phyloP scores from a whole-genome alignment of 2,797 vertebrate genomes.

The Taenioides sp. region DNA sequence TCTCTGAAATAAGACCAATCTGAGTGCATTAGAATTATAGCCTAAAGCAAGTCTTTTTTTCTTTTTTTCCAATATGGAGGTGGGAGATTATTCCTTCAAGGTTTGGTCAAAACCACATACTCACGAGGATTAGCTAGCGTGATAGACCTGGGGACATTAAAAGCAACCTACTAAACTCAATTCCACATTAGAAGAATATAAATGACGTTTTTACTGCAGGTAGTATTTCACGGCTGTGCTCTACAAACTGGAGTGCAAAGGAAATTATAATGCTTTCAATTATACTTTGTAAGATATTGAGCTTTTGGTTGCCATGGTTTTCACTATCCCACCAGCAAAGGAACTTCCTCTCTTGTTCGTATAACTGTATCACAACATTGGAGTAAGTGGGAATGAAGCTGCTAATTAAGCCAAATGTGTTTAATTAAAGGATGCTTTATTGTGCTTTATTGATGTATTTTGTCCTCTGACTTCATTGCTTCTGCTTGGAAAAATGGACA shows the following conservation, averaged over 20 bases:
- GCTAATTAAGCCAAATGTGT: too few relatives aligned
- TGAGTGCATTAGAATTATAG: conserved; percentile 62
- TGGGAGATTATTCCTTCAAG: conserved; percentile 59
- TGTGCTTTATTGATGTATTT: too few relatives aligned
- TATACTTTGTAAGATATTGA: conserved; percentile 1
- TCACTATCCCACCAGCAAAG: too few relatives aligned
- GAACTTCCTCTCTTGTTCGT: not conserved
- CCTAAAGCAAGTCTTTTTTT: conserved; percentile 54
- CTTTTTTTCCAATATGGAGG: conserved; percentile 42
- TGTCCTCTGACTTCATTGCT: too few relatives aligned
- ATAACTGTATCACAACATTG: not conserved
- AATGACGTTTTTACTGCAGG: conserved; percentile 23
- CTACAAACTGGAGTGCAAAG: not conserved
- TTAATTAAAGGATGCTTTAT: too few relatives aligned
- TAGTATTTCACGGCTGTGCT: not conserved
- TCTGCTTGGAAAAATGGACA: too few relatives aligned
- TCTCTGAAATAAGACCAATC: conserved; percentile 69
- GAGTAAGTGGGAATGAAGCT: not conserved
- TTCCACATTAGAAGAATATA: conserved; percentile 43
- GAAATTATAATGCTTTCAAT: not conserved
- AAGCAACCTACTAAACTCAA: conserved; percentile 43
- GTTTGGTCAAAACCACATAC: conserved; percentile 42
- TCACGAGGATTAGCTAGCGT: conserved; percentile 65
- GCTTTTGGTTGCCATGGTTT: not conserved
- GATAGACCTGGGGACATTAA: conserved; percentile 51